Base-by-base conservation (phyloP, 2,797 vertebrate genomes). In the Thamnophis elegans region DNA sequence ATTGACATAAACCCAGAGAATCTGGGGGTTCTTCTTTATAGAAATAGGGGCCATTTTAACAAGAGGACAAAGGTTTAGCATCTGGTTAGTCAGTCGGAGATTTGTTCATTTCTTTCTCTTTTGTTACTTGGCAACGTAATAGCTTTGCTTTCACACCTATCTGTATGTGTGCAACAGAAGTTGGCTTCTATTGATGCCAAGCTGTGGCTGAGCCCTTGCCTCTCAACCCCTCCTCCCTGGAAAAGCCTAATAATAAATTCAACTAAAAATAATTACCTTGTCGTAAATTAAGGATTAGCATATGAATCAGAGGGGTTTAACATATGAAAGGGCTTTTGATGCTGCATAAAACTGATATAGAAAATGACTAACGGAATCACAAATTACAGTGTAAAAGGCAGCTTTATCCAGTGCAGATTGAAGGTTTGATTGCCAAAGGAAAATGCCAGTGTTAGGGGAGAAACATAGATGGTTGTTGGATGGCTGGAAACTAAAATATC, bases 281-380 rank as follows among this genome's bases (percentile, higher is more conserved):
- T 95, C 78, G 8, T 95, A 96, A 96, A 96, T 89, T 94, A 73
- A 86, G 58, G 89, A 96, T 97, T 97, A 97, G 96, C 96, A 96
- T 96, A 95, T 95, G 97, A 97, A 97, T 96, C 93, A 59, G 91
- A 89, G 86, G 86, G 58, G 93, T 96, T 97, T 97, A 96, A 95
- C 96, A 97, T 96, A 96, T 96, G 96, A 97, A 97, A 97, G 94
- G 94, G 90, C 94, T 96, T 96, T 96, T 96, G 95, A 96, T 95
- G 95, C 94, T 0, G 0, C 73, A 89, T 92, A 94, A 95, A 96
- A 96, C 96, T 95, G 95, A 95, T 95, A 90, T 1, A 53, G 95
- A 94, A 93, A 96, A 95, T 95, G 95, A 95, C 94, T 94, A 94
- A 92, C 94, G 36, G 95, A 95, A 92, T 94, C 94, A 95, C 94